phyloP scores from a whole-genome alignment of 2,888 invertebrate species.

The Mesorhabditis belari region DNA sequence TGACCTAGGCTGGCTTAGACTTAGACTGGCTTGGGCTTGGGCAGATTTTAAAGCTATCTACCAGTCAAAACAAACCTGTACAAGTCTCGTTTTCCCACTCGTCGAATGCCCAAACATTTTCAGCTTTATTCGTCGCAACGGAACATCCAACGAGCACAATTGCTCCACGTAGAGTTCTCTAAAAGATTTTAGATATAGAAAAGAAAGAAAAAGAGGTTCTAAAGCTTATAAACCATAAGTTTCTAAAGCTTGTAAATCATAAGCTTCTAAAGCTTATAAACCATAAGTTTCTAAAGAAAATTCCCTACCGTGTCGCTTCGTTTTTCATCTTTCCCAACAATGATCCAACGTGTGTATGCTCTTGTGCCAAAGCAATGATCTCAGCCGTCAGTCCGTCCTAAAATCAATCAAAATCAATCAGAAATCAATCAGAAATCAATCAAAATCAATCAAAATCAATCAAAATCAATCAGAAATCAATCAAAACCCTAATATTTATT shows the following conservation, averaged over 20 bases:
- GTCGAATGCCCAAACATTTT: constrained; percentile 69
- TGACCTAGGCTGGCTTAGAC: too few species aligned
- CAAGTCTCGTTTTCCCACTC: constrained; percentile 34
- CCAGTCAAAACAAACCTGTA: too few species aligned
- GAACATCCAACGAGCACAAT: constrained; percentile 54
- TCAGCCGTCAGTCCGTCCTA: constrained; percentile 69
- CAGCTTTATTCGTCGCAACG: constrained; percentile 62
- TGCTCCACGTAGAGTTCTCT: constrained; percentile 63
- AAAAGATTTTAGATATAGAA: too few species aligned
- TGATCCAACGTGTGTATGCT: constrained; percentile 66
- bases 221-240: neutral
- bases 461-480: too few species aligned
- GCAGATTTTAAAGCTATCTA: too few species aligned
- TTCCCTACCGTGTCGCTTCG: constrained; percentile 30
- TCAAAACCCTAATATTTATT: neutral
- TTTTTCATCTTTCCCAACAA: constrained; percentile 65
- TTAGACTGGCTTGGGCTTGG: too few species aligned
- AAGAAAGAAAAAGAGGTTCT: constrained; percentile 6
- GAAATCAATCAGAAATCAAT: too few species aligned
- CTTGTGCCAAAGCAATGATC: constrained; percentile 71
- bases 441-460: too few species aligned
- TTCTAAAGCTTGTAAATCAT: neutral
- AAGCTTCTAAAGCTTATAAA: too few species aligned
- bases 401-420: too few species aligned
- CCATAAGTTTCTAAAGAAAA: neutral